phyloP scores from a whole-genome alignment of 2,888 invertebrate genomes.

The Lasius platythorax region DNA sequence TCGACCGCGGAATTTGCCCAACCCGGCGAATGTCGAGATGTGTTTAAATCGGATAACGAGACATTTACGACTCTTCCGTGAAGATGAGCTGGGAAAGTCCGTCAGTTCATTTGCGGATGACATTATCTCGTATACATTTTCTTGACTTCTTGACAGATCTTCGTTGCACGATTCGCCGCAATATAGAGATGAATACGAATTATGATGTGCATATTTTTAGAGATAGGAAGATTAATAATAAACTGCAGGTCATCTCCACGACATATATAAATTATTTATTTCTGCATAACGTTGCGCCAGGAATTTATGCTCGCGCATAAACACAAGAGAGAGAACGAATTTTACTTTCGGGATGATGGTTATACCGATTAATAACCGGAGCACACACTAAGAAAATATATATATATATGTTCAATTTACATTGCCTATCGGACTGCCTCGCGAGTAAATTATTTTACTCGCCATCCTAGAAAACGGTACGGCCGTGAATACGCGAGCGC shows the following conservation, averaged over 20 bases:
- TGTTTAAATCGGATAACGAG: constrained; percentile 78
- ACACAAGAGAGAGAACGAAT: constrained; percentile 7
- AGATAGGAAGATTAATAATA: neutral
- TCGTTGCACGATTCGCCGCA: neutral
- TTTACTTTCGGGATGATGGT: constrained; percentile 19
- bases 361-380: constrained; percentile 44
- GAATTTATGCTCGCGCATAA: constrained; percentile 38
- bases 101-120: constrained; percentile 67
- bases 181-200: neutral
- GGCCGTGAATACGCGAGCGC: constrained; percentile 29
- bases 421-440: constrained; percentile 28
- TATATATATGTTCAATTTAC: constrained; percentile 39
- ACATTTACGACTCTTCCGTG: constrained; percentile 79
- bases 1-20: constrained; percentile 72
- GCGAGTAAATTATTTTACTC: constrained; percentile 29
- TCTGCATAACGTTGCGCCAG: constrained; percentile 16
- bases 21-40: constrained; percentile 76
- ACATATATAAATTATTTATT: neutral
- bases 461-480: constrained; percentile 40
- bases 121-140: neutral
- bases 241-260: neutral
- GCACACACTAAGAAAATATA: neutral
- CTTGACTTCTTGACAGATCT: neutral
- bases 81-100: constrained; percentile 79
- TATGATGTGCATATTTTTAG: neutral